Base-by-base conservation (phyloP, 2,113 vertebrate species). In the Octodon degus region DNA sequence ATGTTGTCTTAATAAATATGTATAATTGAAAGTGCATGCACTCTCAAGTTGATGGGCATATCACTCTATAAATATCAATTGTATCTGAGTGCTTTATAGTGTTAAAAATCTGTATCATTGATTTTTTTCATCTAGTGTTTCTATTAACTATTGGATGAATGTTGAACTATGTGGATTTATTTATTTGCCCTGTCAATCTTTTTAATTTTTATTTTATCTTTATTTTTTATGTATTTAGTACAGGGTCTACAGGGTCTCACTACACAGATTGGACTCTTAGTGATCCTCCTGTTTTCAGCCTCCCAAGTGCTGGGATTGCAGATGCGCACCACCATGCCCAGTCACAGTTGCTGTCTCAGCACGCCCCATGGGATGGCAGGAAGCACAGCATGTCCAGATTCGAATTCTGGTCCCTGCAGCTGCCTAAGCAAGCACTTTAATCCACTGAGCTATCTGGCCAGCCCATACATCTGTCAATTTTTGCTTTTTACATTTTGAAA, bases 81-180 rank as follows among this genome's bases (percentile, higher is more conserved):
- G 91, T 70, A 47, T 83, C 11, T 17, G 37, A 19, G 37, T 72
- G 7, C 10, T 43, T 91, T 32, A 43, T 60, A n/a, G 79, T 81
- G 24, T 77, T 85, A 68, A 89, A 25, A 53, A 68, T 32, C 65
- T 16, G 0, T 65, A 62, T 30, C 63, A 37, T 47, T 77, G 63
- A 86, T 79, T 93, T 90, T 79, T 90, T 84, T 88, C 63, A 80
- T n/a, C 55, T 65, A 88, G 47, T 50, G 65, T 2, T 90, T 87
- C 85, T 87, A 30, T 77, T 83, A 86, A 0, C 77, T 40, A 32
- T 58, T 83, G 62, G 34, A n/a, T 37, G 68, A 30, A 67, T 90
- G 27, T 79, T n/a, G 58, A 90, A 34, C 20, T 79, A 62, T 32
- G 9, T 37, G 65, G 14, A 74, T 90, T 96, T 80, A 14, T 87